These are phyloP conservation scores for Acrossocheilus wenchowensis DNA, from an alignment of 2,797 vertebrate species.

Conservation along the genomic window DNA sequence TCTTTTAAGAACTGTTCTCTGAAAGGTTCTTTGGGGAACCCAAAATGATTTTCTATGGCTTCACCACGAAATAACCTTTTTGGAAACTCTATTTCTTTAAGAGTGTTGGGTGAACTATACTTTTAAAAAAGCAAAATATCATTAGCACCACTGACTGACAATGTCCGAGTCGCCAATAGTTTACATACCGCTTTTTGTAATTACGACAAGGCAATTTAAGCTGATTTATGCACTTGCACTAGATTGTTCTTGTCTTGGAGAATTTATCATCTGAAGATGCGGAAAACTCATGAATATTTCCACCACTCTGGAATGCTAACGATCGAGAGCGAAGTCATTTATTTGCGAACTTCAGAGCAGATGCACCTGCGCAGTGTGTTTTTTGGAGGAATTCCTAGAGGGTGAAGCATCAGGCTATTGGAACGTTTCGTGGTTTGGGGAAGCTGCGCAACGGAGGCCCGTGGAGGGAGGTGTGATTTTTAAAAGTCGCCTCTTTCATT, in stretches of 20 bases:
- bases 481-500: constrained; percentile 73
- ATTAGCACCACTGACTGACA: background rate
- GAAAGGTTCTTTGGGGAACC: background rate
- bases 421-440: constrained; percentile 59
- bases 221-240: constrained; percentile 1
- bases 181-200: constrained; percentile 3
- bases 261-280: constrained; percentile 8
- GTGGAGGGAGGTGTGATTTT: constrained; percentile 61
- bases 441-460: constrained; percentile 56
- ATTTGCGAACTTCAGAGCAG: constrained; percentile 46
- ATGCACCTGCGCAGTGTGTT: constrained; percentile 58
- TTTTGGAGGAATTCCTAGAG: constrained; percentile 66
- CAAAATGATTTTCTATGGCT: background rate
- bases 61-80: background rate
- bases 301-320: background rate
- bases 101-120: background rate
- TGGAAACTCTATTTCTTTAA: background rate
- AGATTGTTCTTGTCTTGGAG: background rate
- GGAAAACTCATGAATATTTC: constrained; percentile 31
- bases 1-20: too few relatives aligned
- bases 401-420: constrained; percentile 67
- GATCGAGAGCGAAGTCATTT: constrained; percentile 3
- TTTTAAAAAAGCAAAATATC: background rate
- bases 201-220: background rate
- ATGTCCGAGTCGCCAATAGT: background rate